A percentile compares a stretch with the other conserved stretches of the same genome.
These are phyloP conservation scores for Slavum lentiscoides DNA, from an alignment of 2,888 invertebrate genomes.

Conservation along the genomic window DNA sequence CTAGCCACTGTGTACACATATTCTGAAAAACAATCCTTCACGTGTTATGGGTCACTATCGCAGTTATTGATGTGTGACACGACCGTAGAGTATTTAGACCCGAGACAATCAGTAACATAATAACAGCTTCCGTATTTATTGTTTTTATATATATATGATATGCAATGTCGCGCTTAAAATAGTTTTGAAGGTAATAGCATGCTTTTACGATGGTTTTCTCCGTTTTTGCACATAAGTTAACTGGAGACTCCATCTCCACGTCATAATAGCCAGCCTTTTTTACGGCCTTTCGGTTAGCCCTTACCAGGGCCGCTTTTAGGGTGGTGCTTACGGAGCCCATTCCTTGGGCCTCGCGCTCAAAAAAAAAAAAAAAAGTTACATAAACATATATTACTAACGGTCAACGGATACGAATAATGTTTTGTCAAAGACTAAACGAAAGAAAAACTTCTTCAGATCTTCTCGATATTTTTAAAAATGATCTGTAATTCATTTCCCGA, in stretches of 20 bases:
- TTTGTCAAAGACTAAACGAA: no score
- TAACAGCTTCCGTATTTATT: conserved; percentile 52
- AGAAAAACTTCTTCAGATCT: no score
- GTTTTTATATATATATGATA: conserved; percentile 47
- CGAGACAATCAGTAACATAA: conserved; percentile 45
- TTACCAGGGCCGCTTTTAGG: no score
- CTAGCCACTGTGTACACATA: conserved; percentile 29
- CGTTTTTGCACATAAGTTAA: conserved; percentile 41
- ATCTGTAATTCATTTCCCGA: no score
- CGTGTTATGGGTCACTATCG: conserved; percentile 43
- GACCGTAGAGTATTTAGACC: conserved; percentile 43
- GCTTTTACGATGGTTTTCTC: conserved; percentile 40
- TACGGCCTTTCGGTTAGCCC: conserved; percentile 42
- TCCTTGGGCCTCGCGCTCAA: no score
- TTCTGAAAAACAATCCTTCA: conserved; percentile 47
- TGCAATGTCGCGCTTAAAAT: conserved; percentile 41
- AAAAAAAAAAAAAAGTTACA: no score
- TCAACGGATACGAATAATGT: no score
- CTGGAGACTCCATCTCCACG: conserved; percentile 43
- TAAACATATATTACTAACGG: no score
- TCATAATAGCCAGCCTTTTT: conserved; percentile 43
- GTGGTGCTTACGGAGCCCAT: no score
- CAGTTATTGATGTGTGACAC: conserved; percentile 29
- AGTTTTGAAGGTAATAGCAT: conserved; percentile 45
- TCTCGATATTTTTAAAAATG: no score